These are phyloP conservation scores for Phenganax subtilis DNA, from an alignment of 92 coral and sea anemone species.

Conservation along the genomic window DNA sequence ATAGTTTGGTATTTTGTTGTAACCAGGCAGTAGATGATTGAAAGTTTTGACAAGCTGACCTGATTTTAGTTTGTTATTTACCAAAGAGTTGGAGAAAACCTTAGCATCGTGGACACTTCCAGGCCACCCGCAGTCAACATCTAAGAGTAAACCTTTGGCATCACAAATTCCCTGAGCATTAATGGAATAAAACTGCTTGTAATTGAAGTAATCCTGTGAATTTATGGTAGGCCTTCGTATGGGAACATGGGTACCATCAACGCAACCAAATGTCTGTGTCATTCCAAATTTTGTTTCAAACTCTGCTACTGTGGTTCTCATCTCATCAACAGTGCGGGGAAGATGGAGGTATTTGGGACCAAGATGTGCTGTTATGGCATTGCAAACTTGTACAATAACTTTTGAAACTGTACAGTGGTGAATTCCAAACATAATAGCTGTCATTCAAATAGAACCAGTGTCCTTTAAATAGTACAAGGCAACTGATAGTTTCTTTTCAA, in stretches of 20 bases:
- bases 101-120: slow-evolving; percentile 49
- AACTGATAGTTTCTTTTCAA: slow-evolving; percentile 27
- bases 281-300: slow-evolving; percentile 21
- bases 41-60: background rate
- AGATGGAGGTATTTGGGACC: slow-evolving; percentile 38
- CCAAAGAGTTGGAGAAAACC: slow-evolving; percentile 11
- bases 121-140: slow-evolving; percentile 33
- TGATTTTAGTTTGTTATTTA: background rate
- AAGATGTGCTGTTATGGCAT: slow-evolving; percentile 21
- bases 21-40: slow-evolving; percentile 8
- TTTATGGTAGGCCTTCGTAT: slow-evolving; percentile 23
- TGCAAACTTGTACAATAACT: slow-evolving; percentile 11
- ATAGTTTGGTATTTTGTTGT: background rate
- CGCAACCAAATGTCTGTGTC: slow-evolving; percentile 41
- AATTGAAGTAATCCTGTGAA: slow-evolving; percentile 41
- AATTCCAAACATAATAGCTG: slow-evolving; percentile 38
- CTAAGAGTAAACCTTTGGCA: background rate
- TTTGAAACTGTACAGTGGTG: slow-evolving; percentile 43
- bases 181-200: background rate
- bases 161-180: slow-evolving; percentile 43
- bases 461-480: slow-evolving; percentile 43
- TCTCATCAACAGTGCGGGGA: slow-evolving; percentile 5
- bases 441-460: slow-evolving; percentile 39
- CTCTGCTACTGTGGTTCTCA: slow-evolving; percentile 21
- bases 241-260: slow-evolving; percentile 35